phyloP scores from a whole-genome alignment of 2,113 vertebrate species.

The Trematomus loennbergii region DNA sequence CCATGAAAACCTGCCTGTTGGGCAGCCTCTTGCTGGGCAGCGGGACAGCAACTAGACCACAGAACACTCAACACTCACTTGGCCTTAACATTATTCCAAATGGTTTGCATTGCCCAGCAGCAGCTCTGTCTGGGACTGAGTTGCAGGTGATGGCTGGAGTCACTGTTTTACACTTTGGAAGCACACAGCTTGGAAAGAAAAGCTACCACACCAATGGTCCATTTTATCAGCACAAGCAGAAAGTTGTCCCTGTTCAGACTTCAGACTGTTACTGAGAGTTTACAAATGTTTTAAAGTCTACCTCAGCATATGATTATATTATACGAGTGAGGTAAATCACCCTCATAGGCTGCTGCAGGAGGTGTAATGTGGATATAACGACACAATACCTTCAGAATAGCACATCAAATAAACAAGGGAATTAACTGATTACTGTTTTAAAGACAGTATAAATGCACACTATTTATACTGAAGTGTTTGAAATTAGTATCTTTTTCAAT shows the following conservation, averaged over 20 bases:
- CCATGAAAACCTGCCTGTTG: constrained; percentile 90
- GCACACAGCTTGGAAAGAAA: constrained; percentile 18
- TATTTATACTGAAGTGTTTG: background rate
- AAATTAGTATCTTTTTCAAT: background rate
- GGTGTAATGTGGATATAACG: background rate
- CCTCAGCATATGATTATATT: constrained; percentile 33
- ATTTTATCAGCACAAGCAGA: constrained; percentile 13
- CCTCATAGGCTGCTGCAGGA: background rate
- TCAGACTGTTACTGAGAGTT: constrained; percentile 14
- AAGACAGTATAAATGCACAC: background rate
- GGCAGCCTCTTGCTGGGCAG: constrained; percentile 44
- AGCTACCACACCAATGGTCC: background rate
- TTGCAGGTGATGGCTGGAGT: constrained; percentile 16
- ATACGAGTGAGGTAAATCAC: background rate
- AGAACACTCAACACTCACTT: constrained; percentile 5
- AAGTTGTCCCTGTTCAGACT: too few relatives aligned
- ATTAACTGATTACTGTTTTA: background rate
- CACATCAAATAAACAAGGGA: background rate
- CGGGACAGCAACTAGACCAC: constrained; percentile 66
- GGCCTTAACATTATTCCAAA: background rate
- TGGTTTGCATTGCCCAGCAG: constrained; percentile 8
- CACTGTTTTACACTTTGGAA: constrained; percentile 12
- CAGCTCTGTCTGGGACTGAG: background rate
- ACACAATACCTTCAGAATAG: background rate
- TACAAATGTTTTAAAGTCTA: constrained; percentile 47